Base-by-base conservation (phyloP, 35 echinoderm and acorn worm genomes). In the Apostichopus californicus region DNA sequence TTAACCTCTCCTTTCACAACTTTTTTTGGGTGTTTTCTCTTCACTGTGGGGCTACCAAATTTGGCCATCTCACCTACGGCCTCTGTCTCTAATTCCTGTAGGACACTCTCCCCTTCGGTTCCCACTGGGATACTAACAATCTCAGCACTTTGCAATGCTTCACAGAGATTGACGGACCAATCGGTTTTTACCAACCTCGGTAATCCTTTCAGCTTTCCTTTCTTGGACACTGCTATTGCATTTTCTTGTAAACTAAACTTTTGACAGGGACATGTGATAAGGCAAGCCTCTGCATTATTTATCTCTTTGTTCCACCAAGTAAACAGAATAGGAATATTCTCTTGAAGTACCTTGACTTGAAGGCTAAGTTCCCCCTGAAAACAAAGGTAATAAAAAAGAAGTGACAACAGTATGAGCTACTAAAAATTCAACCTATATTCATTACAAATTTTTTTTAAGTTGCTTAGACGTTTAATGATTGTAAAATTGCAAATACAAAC, bases 251-350 rank as follows among this genome's bases (percentile, higher is more conserved):
- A 75, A 75, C 71, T 22, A n/a, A 82, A 57, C 3, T 26, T 57
- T 82, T 82, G 80, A 54, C 80, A 82, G 28, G 80, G 8, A 57
- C 80, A 82, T 53, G 55, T 57, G 14, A 82, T 57, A 6, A 82
- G 80, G 23, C 80, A 82, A 6, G 46, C 80, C 80, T 82, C 80
- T 82, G 80, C 80, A 13, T 22, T 24, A 82, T 57, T 24, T 14
- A 24, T 11, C 12, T 82, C 80, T 26, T 82, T 82, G 80, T 82
- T 82, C 80, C 80, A 82, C 80, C 80, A 82, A n/a, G 80, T 55
- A 57, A 82, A 82, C 23, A 82, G 80, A 24, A 82, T 24, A 46
- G 80, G 80, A 46, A 6, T 9, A 24, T 53, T 14, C 28, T 18
- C 55, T 57, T 82, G 26, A 82, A 82, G 80, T 14, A 82, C 80